These are phyloP conservation scores for Marmota monax DNA, from an alignment of 2,113 vertebrate genomes.

Conservation along the genomic window DNA sequence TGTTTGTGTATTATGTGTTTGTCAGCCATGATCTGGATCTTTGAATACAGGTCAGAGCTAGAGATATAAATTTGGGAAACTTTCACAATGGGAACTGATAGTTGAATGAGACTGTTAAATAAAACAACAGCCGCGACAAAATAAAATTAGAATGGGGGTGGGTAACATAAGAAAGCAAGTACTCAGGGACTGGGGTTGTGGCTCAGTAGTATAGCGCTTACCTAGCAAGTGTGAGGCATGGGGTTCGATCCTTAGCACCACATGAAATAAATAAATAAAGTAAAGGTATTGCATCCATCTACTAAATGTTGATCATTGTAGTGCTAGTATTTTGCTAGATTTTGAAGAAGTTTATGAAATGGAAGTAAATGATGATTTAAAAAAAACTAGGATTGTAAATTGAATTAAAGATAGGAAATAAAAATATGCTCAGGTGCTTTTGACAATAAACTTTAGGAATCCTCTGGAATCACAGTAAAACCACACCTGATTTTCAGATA, in stretches of 20 bases:
- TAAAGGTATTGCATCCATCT: too few relatives aligned
- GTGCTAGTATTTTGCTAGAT: slow-evolving; percentile 5
- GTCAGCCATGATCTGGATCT: neutral
- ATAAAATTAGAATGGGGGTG: too few relatives aligned
- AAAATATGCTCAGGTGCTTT: neutral
- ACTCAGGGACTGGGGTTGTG: neutral
- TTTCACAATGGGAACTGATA: too few relatives aligned
- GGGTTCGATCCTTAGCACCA: too few relatives aligned
- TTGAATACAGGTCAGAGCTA: neutral
- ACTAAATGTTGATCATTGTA: too few relatives aligned
- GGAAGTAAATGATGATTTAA: slow-evolving; percentile 16
- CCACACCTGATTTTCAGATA: neutral
- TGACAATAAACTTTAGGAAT: neutral
- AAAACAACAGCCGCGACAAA: too few relatives aligned
- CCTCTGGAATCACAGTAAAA: neutral
- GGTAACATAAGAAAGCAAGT: neutral
- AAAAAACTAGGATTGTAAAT: neutral
- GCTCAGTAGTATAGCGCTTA: too few relatives aligned
- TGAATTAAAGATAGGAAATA: neutral
- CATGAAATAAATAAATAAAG: too few relatives aligned
- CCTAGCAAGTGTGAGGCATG: too few relatives aligned
- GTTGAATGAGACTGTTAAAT: too few relatives aligned
- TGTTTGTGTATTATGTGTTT: too few relatives aligned
- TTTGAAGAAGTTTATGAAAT: slow-evolving; percentile 32
- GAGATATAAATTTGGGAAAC: neutral